Percentiles rank a stretch among this genome's conserved stretches.
Evolutionary conservation across 1,140 invertebrate genomes (phyloP).

Genomic region (Apis dorsata): DNA sequence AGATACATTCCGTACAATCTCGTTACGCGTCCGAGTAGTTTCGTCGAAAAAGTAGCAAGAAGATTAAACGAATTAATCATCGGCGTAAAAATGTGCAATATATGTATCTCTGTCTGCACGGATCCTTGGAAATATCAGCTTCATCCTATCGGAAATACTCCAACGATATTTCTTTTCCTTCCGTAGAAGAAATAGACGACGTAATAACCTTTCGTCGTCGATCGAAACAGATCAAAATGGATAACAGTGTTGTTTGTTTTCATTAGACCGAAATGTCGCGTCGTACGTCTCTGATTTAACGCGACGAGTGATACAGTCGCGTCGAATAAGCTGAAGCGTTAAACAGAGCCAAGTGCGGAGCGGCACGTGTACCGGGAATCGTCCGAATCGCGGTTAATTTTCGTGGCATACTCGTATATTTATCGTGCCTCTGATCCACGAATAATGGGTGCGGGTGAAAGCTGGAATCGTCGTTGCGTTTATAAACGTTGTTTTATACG

Average conservation of each 20-base stretch:
- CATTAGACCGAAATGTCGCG: slow-evolving; percentile 56
- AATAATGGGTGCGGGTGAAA: not conserved
- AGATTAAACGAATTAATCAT: too few species aligned
- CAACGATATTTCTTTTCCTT: too few species aligned
- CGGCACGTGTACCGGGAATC: slow-evolving; percentile 44
- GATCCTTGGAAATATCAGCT: too few species aligned
- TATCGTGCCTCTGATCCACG: slow-evolving; percentile 36
- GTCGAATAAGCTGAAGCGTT: slow-evolving; percentile 23
- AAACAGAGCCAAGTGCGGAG: slow-evolving; percentile 37
- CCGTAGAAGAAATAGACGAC: too few species aligned
- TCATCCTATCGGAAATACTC: too few species aligned
- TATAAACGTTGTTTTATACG: slow-evolving; percentile 15
- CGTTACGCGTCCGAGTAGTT: too few species aligned
- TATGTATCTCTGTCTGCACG: too few species aligned
- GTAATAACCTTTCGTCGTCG: too few species aligned
- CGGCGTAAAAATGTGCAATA: too few species aligned
- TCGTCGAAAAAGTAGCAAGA: too few species aligned
- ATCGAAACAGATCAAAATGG: slow-evolving; percentile 9
- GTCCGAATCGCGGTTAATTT: slow-evolving; percentile 53
- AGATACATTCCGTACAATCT: too few species aligned
- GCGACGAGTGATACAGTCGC: slow-evolving; percentile 26
- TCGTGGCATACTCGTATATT: slow-evolving; percentile 35
- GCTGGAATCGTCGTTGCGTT: not conserved
- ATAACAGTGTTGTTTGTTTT: slow-evolving; percentile 26
- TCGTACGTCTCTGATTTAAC: slow-evolving; percentile 41